These are phyloP conservation scores for Drosophila mauritiana DNA, from an alignment of 1,140 invertebrate genomes.

Conservation along the genomic window DNA sequence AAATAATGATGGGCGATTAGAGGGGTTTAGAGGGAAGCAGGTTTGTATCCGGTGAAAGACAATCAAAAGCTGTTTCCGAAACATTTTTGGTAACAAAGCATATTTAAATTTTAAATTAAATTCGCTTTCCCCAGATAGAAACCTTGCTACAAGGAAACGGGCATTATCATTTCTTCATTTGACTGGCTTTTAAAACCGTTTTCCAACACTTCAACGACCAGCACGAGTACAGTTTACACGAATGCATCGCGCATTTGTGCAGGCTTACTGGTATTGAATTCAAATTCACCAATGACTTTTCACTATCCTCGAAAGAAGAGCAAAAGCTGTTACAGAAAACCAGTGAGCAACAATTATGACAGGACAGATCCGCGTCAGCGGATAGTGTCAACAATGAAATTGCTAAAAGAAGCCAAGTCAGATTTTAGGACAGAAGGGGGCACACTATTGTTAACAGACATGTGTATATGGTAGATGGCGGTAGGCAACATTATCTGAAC, in stretches of 20 bases:
- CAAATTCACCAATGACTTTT: background rate
- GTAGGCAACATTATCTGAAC: constrained; percentile 22
- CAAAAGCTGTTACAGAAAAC: constrained; percentile 19
- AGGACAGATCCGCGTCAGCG: constrained; percentile 61
- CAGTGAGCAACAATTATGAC: constrained; percentile 77
- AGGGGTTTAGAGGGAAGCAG: background rate
- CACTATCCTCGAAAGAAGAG: constrained; percentile 24
- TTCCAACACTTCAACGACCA: background rate
- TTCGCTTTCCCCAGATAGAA: background rate
- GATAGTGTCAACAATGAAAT: constrained; percentile 79
- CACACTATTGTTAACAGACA: constrained; percentile 28
- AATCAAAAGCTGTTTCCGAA: background rate
- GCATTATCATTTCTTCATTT: too few relatives aligned
- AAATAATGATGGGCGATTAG: background rate
- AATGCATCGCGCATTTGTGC: too few relatives aligned
- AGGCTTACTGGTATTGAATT: too few relatives aligned
- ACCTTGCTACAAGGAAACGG: too few relatives aligned
- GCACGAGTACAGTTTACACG: background rate
- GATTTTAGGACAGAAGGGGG: constrained; percentile 4
- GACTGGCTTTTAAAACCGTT: background rate
- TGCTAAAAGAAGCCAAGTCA: constrained; percentile 57
- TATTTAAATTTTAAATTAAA: constrained; percentile 18
- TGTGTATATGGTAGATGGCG: constrained; percentile 24
- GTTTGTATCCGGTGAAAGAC: constrained; percentile 60
- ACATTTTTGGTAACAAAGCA: background rate